Percentiles rank a stretch among this genome's conserved stretches.
Evolutionary conservation across 2,888 invertebrate genomes (phyloP).

Genomic region (Pandemis corylana): DNA sequence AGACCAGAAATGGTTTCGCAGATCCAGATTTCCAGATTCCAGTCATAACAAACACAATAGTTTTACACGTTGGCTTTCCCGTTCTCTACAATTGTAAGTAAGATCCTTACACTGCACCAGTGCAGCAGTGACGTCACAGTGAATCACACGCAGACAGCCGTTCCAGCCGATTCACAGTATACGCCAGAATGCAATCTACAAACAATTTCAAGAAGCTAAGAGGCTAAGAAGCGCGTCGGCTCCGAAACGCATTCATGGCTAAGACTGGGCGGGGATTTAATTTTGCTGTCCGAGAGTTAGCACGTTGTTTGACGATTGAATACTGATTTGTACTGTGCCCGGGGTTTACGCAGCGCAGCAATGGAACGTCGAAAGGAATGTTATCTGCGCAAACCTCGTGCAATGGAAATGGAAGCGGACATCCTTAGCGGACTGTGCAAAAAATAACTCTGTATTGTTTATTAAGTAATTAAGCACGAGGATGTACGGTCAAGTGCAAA

Average conservation of each 20-base stretch:
- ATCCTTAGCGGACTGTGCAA: slow-evolving; percentile 1
- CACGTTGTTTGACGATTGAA: background rate
- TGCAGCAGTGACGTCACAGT: slow-evolving; percentile 8
- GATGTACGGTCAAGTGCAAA: too few relatives aligned
- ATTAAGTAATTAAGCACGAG: background rate
- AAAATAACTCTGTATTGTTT: background rate
- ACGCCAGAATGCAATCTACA: background rate
- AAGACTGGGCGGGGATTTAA: too few relatives aligned
- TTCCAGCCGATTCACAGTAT: background rate
- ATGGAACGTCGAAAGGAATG: slow-evolving; percentile 49
- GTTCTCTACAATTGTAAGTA: background rate
- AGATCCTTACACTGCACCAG: background rate
- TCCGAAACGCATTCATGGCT: too few relatives aligned
- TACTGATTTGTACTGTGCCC: background rate
- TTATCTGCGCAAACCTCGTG: slow-evolving; percentile 48
- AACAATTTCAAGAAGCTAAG: too few relatives aligned
- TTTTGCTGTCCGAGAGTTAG: too few relatives aligned
- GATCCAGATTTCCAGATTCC: background rate
- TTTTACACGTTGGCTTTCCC: slow-evolving; percentile 7
- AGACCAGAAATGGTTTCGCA: too few relatives aligned
- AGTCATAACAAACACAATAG: background rate
- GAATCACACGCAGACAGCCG: slow-evolving; percentile 16
- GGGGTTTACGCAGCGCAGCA: slow-evolving; percentile 19
- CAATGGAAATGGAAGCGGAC: slow-evolving; percentile 38
- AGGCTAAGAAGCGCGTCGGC: too few relatives aligned